Conservation (phyloP, 64 coral and sea anemone species). For the Porites australiensis region DNA sequence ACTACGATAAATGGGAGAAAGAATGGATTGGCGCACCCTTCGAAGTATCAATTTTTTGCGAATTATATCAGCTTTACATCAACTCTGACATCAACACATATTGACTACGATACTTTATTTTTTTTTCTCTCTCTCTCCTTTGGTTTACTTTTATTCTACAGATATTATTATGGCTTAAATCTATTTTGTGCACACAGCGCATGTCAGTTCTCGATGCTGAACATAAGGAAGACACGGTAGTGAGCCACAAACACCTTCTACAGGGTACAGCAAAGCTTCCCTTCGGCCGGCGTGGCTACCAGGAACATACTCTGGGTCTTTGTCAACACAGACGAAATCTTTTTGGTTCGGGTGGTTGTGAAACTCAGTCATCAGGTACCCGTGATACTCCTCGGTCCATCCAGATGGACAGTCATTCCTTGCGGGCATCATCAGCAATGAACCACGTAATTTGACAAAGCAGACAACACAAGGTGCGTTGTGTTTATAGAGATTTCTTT, state of each 20-base stretch:
- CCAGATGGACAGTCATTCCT: slow-evolving; percentile 46
- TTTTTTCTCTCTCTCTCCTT: too few species aligned
- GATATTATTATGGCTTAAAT: too few species aligned
- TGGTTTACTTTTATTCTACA: too few species aligned
- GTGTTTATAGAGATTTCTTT: background rate
- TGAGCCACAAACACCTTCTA: background rate
- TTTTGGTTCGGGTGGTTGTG: background rate
- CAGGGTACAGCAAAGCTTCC: background rate
- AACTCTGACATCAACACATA: too few species aligned
- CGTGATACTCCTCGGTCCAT: slow-evolving; percentile 48
- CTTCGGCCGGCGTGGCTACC: background rate
- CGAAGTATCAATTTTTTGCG: too few species aligned
- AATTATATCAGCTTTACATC: too few species aligned
- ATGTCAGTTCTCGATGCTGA: background rate
- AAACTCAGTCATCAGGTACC: slow-evolving; percentile 25
- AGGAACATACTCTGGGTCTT: slow-evolving; percentile 7
- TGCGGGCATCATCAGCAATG: slow-evolving; percentile 37
- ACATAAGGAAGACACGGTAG: slow-evolving; percentile 7
- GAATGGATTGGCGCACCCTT: too few species aligned
- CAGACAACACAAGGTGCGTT: slow-evolving; percentile 43
- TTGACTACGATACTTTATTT: too few species aligned
- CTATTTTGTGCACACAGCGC: slow-evolving; percentile 49
- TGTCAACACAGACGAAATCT: slow-evolving; percentile 44
- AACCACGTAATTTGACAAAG: slow-evolving; percentile 40
- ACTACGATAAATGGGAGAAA: too few species aligned